Conservation (phyloP, 2,113 vertebrate species). For the Anser cygnoides region DNA sequence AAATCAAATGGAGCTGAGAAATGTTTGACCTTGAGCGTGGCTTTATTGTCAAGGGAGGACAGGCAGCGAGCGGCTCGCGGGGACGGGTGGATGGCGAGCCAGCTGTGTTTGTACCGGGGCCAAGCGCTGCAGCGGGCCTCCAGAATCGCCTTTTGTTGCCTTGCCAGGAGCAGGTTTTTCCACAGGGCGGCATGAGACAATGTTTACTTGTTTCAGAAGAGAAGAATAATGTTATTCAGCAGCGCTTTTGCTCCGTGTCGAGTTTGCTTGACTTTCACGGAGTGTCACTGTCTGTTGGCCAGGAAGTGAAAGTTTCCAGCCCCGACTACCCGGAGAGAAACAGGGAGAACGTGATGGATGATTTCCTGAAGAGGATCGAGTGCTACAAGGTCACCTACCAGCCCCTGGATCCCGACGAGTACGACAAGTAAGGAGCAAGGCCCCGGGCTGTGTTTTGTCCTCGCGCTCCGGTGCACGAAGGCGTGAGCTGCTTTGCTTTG, state of each 20-base stretch:
- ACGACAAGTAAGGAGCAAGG: constrained; percentile 88
- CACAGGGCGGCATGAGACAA: neutral
- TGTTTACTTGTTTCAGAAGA: neutral
- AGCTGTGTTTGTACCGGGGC: neutral
- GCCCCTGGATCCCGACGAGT: constrained; percentile 89
- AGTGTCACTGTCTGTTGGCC: neutral
- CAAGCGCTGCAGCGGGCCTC: neutral
- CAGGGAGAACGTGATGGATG: constrained; percentile 94
- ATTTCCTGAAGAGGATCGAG: constrained; percentile 97
- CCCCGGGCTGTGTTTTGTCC: neutral
- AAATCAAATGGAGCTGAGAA: neutral
- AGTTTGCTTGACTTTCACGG: constrained; percentile 19
- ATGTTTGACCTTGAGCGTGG: constrained; percentile 6
- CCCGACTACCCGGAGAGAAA: constrained; percentile 94
- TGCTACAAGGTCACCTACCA: constrained; percentile 98
- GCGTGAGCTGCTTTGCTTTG: neutral
- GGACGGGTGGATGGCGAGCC: neutral
- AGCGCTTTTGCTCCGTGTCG: neutral
- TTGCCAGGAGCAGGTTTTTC: constrained; percentile 34
- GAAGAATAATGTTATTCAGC: neutral
- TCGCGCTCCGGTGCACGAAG: neutral
- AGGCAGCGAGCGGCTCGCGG: neutral
- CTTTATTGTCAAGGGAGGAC: neutral
- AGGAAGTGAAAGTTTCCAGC: constrained; percentile 98
- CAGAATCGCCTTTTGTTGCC: constrained; percentile 33